Conservation (phyloP, 2,888 invertebrate genomes). For the Calameuta pallipes region DNA sequence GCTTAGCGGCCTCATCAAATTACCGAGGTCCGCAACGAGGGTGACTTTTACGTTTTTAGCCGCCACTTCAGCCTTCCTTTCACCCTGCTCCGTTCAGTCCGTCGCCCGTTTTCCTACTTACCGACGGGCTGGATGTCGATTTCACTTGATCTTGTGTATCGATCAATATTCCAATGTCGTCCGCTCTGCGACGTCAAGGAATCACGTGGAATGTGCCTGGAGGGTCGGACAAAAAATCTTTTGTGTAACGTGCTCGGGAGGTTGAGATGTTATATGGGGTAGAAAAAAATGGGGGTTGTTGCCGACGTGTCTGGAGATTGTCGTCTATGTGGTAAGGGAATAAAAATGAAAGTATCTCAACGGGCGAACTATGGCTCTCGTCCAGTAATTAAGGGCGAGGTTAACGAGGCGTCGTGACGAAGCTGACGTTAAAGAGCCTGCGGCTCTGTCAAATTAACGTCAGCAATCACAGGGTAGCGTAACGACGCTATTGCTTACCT, state of each 20-base stretch:
- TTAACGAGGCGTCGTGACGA: background rate
- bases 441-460: background rate
- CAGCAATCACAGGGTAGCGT: background rate
- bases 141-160: background rate
- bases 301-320: background rate
- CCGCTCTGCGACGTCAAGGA: background rate
- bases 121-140: background rate
- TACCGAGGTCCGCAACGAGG: slow-evolving; percentile 14
- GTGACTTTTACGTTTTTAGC: background rate
- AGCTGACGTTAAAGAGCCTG: background rate
- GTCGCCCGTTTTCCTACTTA: background rate
- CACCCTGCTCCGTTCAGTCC: background rate
- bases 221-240: background rate
- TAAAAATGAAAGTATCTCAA: background rate
- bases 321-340: background rate
- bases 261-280: background rate
- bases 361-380: background rate
- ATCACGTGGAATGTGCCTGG: background rate
- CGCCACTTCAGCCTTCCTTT: background rate
- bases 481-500: background rate
- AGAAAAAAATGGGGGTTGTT: background rate
- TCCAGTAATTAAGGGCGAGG: background rate
- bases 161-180: background rate
- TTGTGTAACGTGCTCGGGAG: background rate
- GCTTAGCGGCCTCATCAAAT: slow-evolving; percentile 30